Base-by-base conservation (phyloP, 2,888 invertebrate genomes). In the Pandemis cinnamomeana region DNA sequence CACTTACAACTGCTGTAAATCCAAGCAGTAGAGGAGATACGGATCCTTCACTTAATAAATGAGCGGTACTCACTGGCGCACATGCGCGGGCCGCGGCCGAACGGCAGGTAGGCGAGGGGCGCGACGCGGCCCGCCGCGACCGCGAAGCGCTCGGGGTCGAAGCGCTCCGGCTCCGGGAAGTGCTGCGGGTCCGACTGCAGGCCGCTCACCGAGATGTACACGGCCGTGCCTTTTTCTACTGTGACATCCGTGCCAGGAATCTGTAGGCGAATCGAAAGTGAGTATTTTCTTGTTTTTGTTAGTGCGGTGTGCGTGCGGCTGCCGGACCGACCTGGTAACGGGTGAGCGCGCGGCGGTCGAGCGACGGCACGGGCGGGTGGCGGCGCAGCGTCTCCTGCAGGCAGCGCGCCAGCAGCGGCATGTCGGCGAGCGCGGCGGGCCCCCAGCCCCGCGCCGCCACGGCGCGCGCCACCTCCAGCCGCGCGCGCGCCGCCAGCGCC, bases 351-450 rank as follows among this genome's bases (percentile, higher is more conserved):
- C 5, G 51, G 1, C 51, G 51, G 51, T 51, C 51, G n/a, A 51
- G 51, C 51, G 51, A 0, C n/a, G 51, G 13, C n/a, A 51, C 51
- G n/a, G 51, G 51, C 51, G 51, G 51, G 51, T 51, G 51, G n/a
- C 11, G 11, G 51, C 51, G 51, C 51, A 51, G 51, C 51, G 51
- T n/a, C n/a, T 51, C 51, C n/a, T 15, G 11, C 13, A 51, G 51
- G n/a, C 51, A 51, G 51, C 51, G 51, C 51, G 51, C 51, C 51
- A 51, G 51, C 51, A 51, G n/a, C n/a, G 51, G 51, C 51, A 51
- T 5, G n/a, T n/a, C 51, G n/a, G 1, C n/a, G n/a, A 51, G 51
- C 51, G 51, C 51, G n/a, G 51, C 51, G 46, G 11, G 46, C n/a
- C n/a, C 51, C 51, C 11, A 11, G 13, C 51, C n/a, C n/a, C n/a